Evolutionary conservation across 2,888 invertebrate genomes (phyloP).

Genomic region (Nymphalis urticae): DNA sequence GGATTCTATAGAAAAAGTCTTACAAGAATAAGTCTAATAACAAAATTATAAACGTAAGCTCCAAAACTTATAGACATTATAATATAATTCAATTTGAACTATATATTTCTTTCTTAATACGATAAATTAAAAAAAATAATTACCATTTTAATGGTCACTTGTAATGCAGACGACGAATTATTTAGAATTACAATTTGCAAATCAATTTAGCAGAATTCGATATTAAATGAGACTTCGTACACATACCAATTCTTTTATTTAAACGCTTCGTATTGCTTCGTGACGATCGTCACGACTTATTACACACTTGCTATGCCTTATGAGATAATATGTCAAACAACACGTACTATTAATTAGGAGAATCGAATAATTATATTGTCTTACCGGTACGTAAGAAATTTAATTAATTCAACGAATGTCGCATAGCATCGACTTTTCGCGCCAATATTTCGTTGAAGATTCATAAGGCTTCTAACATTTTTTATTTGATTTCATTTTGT

Average conservation of each 20-base stretch:
- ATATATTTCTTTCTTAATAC: neutral
- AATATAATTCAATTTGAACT: neutral
- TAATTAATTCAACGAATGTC: constrained; percentile 3
- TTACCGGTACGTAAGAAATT: neutral
- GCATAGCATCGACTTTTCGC: constrained; percentile 19
- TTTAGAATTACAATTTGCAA: constrained; percentile 34
- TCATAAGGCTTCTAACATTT: neutral
- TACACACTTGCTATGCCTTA: constrained; percentile 19
- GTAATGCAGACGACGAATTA: constrained; percentile 12
- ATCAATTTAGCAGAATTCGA: constrained; percentile 34
- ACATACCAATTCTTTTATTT: constrained; percentile 30
- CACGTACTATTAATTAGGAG: constrained; percentile 26
- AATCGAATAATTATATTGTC: constrained; percentile 18
- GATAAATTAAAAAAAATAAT: neutral
- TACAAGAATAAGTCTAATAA: constrained; percentile 10
- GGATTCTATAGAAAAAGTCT: constrained; percentile 19
- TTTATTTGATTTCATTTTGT: neutral
- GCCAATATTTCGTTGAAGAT: constrained; percentile 25
- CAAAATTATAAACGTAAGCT: neutral
- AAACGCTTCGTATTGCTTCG: constrained; percentile 40
- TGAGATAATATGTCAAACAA: constrained; percentile 21
- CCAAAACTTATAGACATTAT: neutral
- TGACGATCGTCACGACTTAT: constrained; percentile 53
- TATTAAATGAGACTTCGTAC: constrained; percentile 35
- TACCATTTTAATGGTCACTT: neutral